These are phyloP conservation scores for Invenusta paracnida DNA, from an alignment of 2,888 invertebrate species.

Conservation along the genomic window DNA sequence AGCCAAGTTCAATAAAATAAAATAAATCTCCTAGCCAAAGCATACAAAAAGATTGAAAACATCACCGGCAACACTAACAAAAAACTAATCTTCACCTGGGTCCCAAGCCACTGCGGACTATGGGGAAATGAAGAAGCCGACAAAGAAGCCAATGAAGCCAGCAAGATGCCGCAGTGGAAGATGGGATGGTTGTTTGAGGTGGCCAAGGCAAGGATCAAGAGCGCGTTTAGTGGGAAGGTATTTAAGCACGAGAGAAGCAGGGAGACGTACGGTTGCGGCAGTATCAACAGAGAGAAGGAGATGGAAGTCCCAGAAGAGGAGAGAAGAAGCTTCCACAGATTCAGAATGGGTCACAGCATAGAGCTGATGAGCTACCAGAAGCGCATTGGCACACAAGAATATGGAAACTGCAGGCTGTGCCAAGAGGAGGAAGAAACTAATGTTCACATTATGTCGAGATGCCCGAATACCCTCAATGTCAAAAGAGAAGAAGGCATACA, in stretches of 20 bases:
- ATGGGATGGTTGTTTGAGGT: neutral
- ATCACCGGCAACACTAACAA: too few species aligned
- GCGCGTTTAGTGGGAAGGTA: neutral
- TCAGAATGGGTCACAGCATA: neutral
- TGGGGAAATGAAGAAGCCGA: neutral
- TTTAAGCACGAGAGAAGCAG: neutral
- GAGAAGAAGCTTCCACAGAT: neutral
- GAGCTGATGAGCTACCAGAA: neutral
- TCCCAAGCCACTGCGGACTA: neutral
- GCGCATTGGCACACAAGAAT: neutral
- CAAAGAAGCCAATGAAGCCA: neutral
- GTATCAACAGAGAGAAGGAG: neutral
- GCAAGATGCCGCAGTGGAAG: neutral
- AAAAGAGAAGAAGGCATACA: neutral
- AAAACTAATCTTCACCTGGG: too few species aligned
- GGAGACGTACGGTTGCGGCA: neutral
- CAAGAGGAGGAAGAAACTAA: neutral
- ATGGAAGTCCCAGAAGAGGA: neutral
- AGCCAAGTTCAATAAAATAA: too few species aligned
- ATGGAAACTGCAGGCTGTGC: neutral
- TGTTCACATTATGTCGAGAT: neutral
- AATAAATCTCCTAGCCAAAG: too few species aligned
- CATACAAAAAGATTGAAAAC: too few species aligned
- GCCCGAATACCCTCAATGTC: neutral
- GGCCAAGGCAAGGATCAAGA: neutral